These are phyloP conservation scores for Lomographa bimaculata DNA, from an alignment of 2,888 invertebrate species.

Conservation along the genomic window DNA sequence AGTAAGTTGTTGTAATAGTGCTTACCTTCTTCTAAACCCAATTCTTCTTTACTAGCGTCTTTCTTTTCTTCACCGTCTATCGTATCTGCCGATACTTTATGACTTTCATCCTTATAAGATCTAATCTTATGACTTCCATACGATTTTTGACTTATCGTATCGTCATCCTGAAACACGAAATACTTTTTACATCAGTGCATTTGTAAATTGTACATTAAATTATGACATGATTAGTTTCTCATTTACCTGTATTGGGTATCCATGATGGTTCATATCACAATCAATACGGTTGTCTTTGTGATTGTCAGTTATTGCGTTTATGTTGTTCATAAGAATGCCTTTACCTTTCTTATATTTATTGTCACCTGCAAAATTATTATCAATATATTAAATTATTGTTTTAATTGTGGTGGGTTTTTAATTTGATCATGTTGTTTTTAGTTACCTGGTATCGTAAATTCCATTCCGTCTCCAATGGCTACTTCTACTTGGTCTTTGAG, in stretches of 20 bases:
- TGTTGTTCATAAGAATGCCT: slow-evolving; percentile 89
- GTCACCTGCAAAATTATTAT: slow-evolving; percentile 83
- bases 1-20: no score
- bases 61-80: slow-evolving; percentile 95
- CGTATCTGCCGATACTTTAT: slow-evolving; percentile 94
- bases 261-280: slow-evolving; percentile 89
- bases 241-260: slow-evolving; percentile 84
- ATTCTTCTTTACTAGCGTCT: slow-evolving; percentile 95
- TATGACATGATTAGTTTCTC: slow-evolving; percentile 6
- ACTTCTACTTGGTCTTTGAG: slow-evolving; percentile 95
- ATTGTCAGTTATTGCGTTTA: slow-evolving; percentile 90
- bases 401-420: no score
- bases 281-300: slow-evolving; percentile 90
- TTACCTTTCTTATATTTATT: slow-evolving; percentile 93
- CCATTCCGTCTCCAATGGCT: slow-evolving; percentile 96
- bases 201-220: slow-evolving; percentile 7
- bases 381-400: slow-evolving; percentile 34
- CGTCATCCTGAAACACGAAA: slow-evolving; percentile 83
- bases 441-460: slow-evolving; percentile 95
- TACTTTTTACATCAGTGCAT: slow-evolving; percentile 19
- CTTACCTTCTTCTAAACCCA: slow-evolving; percentile 90
- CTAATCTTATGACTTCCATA: slow-evolving; percentile 96
- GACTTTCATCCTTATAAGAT: slow-evolving; percentile 94
- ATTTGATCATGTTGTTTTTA: no score
- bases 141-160: slow-evolving; percentile 94